Base-by-base conservation (phyloP, 2,888 invertebrate species). In the Torymus texanus region DNA sequence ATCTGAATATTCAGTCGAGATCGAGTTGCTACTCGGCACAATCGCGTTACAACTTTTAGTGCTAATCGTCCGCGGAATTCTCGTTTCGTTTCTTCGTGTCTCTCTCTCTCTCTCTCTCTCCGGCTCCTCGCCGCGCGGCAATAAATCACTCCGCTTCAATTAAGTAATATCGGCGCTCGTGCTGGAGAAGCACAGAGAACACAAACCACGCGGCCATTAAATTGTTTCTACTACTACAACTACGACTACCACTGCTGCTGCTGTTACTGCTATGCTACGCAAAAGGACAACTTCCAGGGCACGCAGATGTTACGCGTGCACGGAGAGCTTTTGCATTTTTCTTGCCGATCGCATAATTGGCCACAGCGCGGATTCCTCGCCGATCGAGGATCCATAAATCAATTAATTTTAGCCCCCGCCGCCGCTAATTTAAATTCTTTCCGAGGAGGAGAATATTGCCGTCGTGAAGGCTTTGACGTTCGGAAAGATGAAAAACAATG, bases 351-450 rank as follows among this genome's bases (percentile, higher is more conserved):
- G 63, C 63, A 78, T 79, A 79, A 74, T 74, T 75, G 75, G 75
- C 55, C 18, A 66, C 71, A 66, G 14, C 80, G 71, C 74, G 73
- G 73, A 77, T 80, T 76, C 78, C 70, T 51, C 21, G 13, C 12
- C 51, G 58, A 67, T 62, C 62, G 56, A 24, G 16, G 85, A 85
- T 85, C 86, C 87, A 88, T 88, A 89, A 89, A 90, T 90, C 89
- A 90, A 89, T 90, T 90, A 90, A 89, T 89, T 90, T 90, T 87
- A 87, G 86, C 88, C 85, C 86, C 86, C 87, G 86, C 87, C 87
- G 83, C 84, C 85, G 85, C 86, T 90, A 88, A 90, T 90, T 89
- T 89, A 89, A 90, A 90, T 90, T 90, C 90, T 88, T 89, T 87
- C 85, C 85, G 87, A 83, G 86, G 86, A 86, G 85, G 84, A 86